phyloP scores from a whole-genome alignment of 2,113 vertebrate species.

The Archilochus colubris region DNA sequence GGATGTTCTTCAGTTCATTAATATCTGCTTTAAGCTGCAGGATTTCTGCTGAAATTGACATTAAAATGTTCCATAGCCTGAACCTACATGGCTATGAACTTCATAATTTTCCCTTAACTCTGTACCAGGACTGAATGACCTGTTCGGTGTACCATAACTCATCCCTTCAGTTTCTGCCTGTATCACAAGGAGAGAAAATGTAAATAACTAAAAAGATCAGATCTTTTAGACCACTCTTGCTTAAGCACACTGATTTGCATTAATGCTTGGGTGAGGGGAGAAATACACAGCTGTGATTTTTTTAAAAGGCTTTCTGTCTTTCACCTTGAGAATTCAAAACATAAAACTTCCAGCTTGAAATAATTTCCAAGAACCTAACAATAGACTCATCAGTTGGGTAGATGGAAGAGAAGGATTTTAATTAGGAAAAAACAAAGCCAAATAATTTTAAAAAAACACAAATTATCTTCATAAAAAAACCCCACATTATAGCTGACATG shows the following conservation, averaged over 20 bases:
- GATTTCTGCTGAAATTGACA: background rate
- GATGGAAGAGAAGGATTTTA: background rate
- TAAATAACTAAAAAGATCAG: background rate
- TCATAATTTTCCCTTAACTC: background rate
- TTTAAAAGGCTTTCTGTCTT: background rate
- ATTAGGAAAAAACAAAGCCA: background rate
- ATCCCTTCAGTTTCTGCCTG: background rate
- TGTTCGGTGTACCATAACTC: background rate
- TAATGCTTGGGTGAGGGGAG: background rate
- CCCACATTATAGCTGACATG: background rate
- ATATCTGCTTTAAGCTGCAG: background rate
- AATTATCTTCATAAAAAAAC: background rate
- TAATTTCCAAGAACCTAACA: background rate
- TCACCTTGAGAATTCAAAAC: background rate
- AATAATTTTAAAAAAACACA: background rate
- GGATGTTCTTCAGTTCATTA: background rate
- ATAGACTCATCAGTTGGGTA: background rate
- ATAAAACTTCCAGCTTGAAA: background rate
- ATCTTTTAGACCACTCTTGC: background rate
- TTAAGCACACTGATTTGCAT: background rate
- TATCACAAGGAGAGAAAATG: fast-evolving
- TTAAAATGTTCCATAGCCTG: background rate
- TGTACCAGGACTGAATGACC: background rate
- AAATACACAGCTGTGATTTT: background rate
- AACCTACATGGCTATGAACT: background rate